These are phyloP conservation scores for Athene cunicularia DNA, from an alignment of 2,113 vertebrate genomes.

Conservation along the genomic window DNA sequence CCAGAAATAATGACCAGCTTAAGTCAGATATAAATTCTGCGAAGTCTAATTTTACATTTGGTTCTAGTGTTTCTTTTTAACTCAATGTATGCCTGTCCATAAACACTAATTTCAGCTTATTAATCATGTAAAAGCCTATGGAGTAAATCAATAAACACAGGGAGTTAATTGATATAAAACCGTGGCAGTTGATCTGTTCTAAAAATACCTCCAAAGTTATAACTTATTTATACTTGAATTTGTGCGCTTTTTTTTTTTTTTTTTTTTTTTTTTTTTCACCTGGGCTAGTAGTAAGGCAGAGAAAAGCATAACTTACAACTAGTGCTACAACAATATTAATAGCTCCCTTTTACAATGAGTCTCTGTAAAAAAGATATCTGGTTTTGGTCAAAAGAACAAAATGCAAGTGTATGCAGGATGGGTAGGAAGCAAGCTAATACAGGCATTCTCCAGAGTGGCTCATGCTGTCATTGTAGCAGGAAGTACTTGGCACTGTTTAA, in stretches of 20 bases:
- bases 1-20: neutral
- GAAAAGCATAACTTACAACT: neutral
- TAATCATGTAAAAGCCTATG: neutral
- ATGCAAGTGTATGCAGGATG: neutral
- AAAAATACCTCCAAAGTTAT: neutral
- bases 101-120: neutral
- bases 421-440: neutral
- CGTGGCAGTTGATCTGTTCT: neutral
- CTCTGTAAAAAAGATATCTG: neutral
- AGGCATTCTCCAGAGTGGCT: neutral
- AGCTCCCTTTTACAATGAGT: neutral
- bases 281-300: neutral
- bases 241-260: neutral
- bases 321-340: neutral
- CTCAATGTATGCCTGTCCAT: neutral
- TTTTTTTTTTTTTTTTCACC: neutral
- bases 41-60: neutral
- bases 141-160: neutral
- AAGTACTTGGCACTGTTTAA: neutral
- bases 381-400: neutral
- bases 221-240: neutral
- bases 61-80: neutral
- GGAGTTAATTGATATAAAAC: neutral
- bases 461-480: neutral
- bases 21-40: neutral